phyloP scores from a whole-genome alignment of 2,888 invertebrate species.

The Pseudococcus jackbeardsleyi region DNA sequence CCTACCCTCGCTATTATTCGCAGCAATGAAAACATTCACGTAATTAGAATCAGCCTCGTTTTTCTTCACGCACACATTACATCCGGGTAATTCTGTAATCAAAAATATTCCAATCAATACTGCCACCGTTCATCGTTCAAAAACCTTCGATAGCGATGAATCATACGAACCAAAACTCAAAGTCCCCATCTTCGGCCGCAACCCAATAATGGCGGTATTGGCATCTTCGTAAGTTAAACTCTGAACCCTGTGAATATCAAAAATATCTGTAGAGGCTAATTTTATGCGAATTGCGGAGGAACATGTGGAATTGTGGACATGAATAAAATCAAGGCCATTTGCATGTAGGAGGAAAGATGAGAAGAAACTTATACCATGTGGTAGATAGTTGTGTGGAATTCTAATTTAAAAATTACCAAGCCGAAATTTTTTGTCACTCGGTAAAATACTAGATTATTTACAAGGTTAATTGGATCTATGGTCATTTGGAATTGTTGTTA shows the following conservation, averaged over 20 bases:
- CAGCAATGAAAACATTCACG: neutral
- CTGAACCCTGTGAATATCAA: neutral
- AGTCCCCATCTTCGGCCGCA: neutral
- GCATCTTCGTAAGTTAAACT: neutral
- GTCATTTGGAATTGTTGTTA: neutral
- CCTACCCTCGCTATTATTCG: neutral
- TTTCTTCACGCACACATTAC: conserved; percentile 21
- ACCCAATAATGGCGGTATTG: neutral
- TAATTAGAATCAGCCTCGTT: conserved; percentile 3
- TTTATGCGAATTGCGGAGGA: conserved; percentile 21
- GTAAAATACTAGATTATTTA: neutral
- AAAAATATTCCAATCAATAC: neutral
- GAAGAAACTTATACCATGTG: neutral
- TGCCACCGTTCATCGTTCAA: neutral
- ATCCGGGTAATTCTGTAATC: conserved; percentile 19
- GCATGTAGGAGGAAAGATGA: conserved; percentile 10
- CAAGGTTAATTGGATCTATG: conserved; percentile 24
- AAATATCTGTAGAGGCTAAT: conserved; percentile 17
- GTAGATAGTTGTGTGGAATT: neutral
- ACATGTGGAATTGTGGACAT: neutral
- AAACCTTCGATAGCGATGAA: neutral
- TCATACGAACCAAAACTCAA: conserved; percentile 21
- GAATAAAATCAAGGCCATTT: conserved; percentile 21
- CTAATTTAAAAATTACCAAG: neutral
- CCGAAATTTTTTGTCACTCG: neutral